Evolutionary conservation across 2,797 vertebrate species (phyloP).

Genomic region (Peromyscus melanophrys): DNA sequence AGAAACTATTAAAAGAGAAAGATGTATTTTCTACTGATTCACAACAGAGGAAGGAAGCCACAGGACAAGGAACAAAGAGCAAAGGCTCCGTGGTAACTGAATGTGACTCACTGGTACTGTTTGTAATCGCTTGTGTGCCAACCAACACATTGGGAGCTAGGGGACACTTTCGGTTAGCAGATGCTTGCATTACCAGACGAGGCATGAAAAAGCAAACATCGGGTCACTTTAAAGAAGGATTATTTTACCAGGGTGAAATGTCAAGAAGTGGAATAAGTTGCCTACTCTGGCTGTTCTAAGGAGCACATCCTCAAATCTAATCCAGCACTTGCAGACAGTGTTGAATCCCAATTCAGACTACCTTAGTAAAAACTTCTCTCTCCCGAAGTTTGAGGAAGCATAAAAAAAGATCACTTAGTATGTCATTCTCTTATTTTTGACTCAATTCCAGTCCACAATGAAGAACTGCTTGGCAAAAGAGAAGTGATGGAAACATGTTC

Average conservation of each 20-base stretch:
- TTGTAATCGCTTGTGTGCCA: not conserved
- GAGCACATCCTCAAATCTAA: not conserved
- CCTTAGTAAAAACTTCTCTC: slow-evolving; percentile 3
- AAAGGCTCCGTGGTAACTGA: not conserved
- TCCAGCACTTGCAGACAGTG: not conserved
- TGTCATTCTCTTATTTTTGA: slow-evolving; percentile 55
- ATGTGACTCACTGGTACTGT: slow-evolving; percentile 47
- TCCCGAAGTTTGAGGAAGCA: slow-evolving; percentile 61
- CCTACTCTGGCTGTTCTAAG: not conserved
- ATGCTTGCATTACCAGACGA: not conserved
- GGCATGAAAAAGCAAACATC: not conserved
- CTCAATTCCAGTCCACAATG: slow-evolving; percentile 33
- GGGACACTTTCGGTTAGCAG: slow-evolving; percentile 17
- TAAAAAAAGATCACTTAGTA: slow-evolving; percentile 32
- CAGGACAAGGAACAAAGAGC: slow-evolving; percentile 57
- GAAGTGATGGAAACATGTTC: not conserved
- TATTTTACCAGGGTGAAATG: not conserved
- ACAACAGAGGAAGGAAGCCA: slow-evolving; percentile 45
- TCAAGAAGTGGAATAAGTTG: slow-evolving; percentile 3
- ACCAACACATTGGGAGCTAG: not conserved
- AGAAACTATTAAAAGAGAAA: slow-evolving; percentile 49
- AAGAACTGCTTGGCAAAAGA: slow-evolving; percentile 56
- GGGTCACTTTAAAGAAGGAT: not conserved
- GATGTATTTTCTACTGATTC: slow-evolving; percentile 44
- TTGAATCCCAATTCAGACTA: not conserved